These are phyloP conservation scores for Pygmarrhopalites habei DNA, from an alignment of 1,140 invertebrate species.

Conservation along the genomic window DNA sequence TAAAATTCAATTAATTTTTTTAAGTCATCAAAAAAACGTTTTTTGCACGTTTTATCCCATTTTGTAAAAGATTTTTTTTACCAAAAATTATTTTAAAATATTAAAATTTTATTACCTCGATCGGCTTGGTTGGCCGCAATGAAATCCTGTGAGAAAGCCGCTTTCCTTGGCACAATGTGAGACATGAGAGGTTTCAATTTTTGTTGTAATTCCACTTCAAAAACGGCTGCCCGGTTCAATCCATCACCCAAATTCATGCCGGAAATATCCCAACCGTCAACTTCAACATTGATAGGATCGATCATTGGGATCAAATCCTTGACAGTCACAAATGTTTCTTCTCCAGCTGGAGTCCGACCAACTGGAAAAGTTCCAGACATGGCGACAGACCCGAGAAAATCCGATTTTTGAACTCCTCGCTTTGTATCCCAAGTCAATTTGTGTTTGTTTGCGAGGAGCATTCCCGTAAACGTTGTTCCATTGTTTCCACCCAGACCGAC, in stretches of 20 bases:
- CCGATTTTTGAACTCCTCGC: constrained; percentile 63
- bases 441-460: constrained; percentile 79
- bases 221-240: constrained; percentile 67
- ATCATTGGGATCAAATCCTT: constrained; percentile 74
- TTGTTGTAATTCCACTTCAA: constrained; percentile 52
- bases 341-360: constrained; percentile 57
- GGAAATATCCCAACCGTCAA: constrained; percentile 97
- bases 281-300: constrained; percentile 73
- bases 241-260: constrained; percentile 72
- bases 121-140: constrained; percentile 90
- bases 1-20: too few relatives aligned
- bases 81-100: too few relatives aligned
- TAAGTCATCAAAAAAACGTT: too few relatives aligned
- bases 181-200: constrained; percentile 67
- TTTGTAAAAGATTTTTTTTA: too few relatives aligned
- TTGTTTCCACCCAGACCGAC: constrained; percentile 95
- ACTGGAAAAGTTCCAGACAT: constrained; percentile 75
- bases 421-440: constrained; percentile 78
- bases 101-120: too few relatives aligned
- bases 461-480: constrained; percentile 83
- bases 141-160: constrained; percentile 82
- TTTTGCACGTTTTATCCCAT: too few relatives aligned
- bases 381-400: constrained; percentile 86
- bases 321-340: constrained; percentile 68
- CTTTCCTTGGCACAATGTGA: constrained; percentile 67